A percentile compares a stretch with the other conserved stretches of the same genome.
Evolutionary conservation across 2,113 vertebrate species (phyloP).

Genomic region (Piaya cayana): DNA sequence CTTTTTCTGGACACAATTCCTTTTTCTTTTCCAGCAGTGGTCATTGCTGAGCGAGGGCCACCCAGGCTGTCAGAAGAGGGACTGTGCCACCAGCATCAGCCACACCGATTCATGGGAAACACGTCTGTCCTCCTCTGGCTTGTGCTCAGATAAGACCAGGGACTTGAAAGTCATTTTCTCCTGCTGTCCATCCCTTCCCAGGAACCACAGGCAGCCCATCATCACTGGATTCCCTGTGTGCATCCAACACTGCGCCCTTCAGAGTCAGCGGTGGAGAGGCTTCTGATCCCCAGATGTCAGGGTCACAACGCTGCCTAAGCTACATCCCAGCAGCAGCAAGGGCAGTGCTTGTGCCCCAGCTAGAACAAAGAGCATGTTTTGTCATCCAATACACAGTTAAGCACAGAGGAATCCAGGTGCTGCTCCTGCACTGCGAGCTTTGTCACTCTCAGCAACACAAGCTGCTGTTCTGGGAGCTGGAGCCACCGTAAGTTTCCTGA

Average conservation of each 20-base stretch:
- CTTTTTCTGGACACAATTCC: neutral
- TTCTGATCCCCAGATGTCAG: fast-evolving
- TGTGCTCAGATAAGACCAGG: neutral
- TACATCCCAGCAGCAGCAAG: neutral
- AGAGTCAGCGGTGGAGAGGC: fast-evolving
- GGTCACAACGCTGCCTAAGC: neutral
- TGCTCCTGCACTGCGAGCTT: neutral
- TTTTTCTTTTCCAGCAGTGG: neutral
- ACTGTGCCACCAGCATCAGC: neutral
- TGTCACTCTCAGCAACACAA: neutral
- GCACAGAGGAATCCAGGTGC: neutral
- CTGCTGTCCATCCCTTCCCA: neutral
- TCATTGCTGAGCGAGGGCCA: neutral
- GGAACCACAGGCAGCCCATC: neutral
- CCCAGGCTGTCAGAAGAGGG: neutral
- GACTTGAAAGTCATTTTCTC: neutral
- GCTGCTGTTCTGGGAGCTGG: neutral
- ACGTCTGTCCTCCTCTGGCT: fast-evolving
- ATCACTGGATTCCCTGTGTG: fast-evolving
- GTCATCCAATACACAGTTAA: neutral
- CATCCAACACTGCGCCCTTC: neutral
- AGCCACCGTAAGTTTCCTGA: fast-evolving
- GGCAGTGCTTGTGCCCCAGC: neutral
- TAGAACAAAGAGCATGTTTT: neutral
- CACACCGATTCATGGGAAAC: fast-evolving